Percentiles rank a stretch among this genome's conserved stretches.
Conservation (phyloP, 2,797 vertebrate species). For the Cirrhinus molitorella region DNA sequence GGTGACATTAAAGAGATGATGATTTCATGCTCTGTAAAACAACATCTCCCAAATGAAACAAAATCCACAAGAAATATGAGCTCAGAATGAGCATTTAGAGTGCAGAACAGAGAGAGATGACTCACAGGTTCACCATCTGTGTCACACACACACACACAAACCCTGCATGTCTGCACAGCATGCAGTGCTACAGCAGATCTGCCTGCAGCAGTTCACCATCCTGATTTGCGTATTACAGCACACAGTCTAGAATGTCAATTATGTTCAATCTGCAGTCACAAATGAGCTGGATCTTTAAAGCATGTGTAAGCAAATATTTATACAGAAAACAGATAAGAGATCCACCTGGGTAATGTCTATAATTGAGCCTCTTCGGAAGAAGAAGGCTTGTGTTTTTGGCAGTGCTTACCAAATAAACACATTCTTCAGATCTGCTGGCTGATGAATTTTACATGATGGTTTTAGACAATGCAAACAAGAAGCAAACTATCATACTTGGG, state of each 20-base stretch:
- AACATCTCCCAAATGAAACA: not conserved
- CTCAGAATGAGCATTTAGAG: not conserved
- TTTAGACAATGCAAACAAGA: not conserved
- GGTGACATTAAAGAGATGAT: slow-evolving; percentile 15
- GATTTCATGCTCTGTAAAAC: slow-evolving; percentile 14
- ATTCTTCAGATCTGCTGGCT: not conserved
- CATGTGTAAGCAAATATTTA: slow-evolving; percentile 17
- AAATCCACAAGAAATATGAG: slow-evolving; percentile 8
- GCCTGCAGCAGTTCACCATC: slow-evolving; percentile 21
- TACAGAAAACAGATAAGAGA: not conserved
- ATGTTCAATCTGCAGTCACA: not conserved
- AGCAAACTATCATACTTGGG: not conserved
- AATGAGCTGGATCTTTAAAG: not conserved
- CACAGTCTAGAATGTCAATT: slow-evolving; percentile 20
- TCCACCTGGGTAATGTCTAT: not conserved
- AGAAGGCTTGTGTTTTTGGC: not conserved
- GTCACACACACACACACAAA: slow-evolving; percentile 12
- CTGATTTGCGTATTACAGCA: slow-evolving; percentile 10
- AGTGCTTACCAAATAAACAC: not conserved
- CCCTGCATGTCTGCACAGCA: slow-evolving; percentile 30
- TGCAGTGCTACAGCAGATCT: slow-evolving; percentile 6
- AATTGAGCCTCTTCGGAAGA: not conserved
- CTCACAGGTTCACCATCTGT: slow-evolving; percentile 47
- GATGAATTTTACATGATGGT: not conserved
- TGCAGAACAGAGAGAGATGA: slow-evolving; percentile 27